Evolutionary conservation across 1,140 invertebrate genomes (phyloP), one percentile per base, ranked within the genome.

Genomic region (Diploscapter pachys): DNA sequence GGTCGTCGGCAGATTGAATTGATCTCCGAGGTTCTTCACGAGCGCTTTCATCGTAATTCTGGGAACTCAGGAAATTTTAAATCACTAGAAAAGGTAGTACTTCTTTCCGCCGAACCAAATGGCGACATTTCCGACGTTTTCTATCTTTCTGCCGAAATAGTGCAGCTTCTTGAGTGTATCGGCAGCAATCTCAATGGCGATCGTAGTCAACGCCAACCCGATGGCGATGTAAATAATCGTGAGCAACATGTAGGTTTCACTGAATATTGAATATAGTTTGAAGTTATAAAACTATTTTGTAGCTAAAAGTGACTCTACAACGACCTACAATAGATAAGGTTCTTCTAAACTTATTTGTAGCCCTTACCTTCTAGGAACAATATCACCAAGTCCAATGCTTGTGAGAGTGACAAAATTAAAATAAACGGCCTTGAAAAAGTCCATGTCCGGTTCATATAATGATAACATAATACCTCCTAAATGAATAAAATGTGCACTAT

Each of bases 41-140:
- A 83, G 76, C 50, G 82, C 71, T 56, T 81, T 80, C 79, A 83
- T 80, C 11, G 82, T 81, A 48, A 83, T 68, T 64, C 80, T 83
- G 56, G 53, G 73, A 71, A 11, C 31, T 31, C 31, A n/a, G 13
- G 6, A 53, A 2, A 53, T 13, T 52, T 57, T 65, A 4, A 9
- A 65, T 51, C 11, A 2, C 61, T 11, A 5, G 49, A 63, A 51
- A 48, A 4, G 5, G 59, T 2, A 75, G 56, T 51, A 83, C 81
- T 79, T 82, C 64, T 83, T 81, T n/a, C 79, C 79, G 8, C 82
- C 82, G 64, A 83, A 83, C 82, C 82, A 83, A 51, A 83, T 80
- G 4, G 69, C 63, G 4, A 80, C 79, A 54, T 75, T 72, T 52
- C 66, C 82, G n/a, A 84, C 82, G 56, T 82, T 72, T 55, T 84